Base-by-base conservation (phyloP, 2,888 invertebrate species). In the Ariolimax columbianus region DNA sequence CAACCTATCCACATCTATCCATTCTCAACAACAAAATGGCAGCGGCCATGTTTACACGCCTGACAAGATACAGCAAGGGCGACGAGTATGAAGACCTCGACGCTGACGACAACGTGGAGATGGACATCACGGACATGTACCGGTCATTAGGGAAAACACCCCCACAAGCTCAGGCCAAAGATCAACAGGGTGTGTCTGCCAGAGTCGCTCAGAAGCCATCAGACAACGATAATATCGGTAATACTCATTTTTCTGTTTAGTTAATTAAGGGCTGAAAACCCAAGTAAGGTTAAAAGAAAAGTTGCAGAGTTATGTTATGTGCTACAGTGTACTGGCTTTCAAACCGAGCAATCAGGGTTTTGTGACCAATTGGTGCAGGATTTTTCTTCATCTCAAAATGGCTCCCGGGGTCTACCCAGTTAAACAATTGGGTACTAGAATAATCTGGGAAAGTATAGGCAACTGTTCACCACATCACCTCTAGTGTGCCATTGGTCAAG, bases 51-150 rank as follows among this genome's bases (percentile, higher is more conserved):
- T 90, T 91, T 85, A 90, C 90, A 19, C 89, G 90, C 19, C 84
- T 91, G 63, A 88, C 89, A 72, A 90, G 91, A 86, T 90, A 90
- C 66, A 87, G 89, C 36, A 89, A 89, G 84, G 86, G 89, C 7
- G 91, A 91, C 70, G 81, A 88, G 14, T 92, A 92, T 83, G 91
- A 92, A 77, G 91, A 92, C 77, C 81, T 92, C 43, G 89, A 90
- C 33, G 91, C 90, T 26, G 89, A 89, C n/a, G 89, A 89, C 79
- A 86, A 89, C 40, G 88, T 90, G 11, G 91, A 92, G 73, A 91
- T 91, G 90, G 91, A 92, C 87, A 91, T 91, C 73, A 92, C 91
- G 0, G 92, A 92, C 73, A 87, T 88, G 88, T 82, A 87, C 77
- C 81, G 79, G 85, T 88, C 59, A 83, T 86, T 63, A 85, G 89